Conservation (phyloP, 1,140 invertebrate species). For the Hyposmocoma kahamanoa region DNA sequence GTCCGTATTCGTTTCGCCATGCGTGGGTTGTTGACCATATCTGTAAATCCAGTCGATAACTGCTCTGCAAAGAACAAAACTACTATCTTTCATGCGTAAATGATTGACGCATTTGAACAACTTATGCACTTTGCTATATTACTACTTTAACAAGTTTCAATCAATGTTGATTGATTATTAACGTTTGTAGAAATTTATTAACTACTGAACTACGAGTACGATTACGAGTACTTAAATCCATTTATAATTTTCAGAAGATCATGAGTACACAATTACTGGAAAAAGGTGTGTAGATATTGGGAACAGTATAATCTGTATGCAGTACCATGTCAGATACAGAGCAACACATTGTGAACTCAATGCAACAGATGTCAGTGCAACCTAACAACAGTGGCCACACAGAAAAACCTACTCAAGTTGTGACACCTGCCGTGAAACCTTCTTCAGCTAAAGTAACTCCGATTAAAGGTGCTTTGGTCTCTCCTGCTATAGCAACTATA, state of each 20-base stretch:
- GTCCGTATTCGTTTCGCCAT: slow-evolving; percentile 36
- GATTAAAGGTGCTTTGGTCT: slow-evolving; percentile 48
- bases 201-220: too few species aligned
- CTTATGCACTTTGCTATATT: too few species aligned
- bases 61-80: not conserved
- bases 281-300: slow-evolving; percentile 28
- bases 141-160: too few species aligned
- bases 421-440: slow-evolving; percentile 58
- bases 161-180: too few species aligned
- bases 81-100: too few species aligned
- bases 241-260: slow-evolving; percentile 33
- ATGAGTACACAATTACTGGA: slow-evolving; percentile 35
- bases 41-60: not conserved
- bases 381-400: slow-evolving; percentile 57
- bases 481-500: slow-evolving; percentile 64
- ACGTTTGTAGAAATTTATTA: too few species aligned
- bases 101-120: too few species aligned
- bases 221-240: not conserved
- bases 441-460: slow-evolving; percentile 44
- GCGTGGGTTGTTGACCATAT: slow-evolving; percentile 61
- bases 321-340: slow-evolving; percentile 71
- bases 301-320: slow-evolving; percentile 35
- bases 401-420: slow-evolving; percentile 67
- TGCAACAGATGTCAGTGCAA: slow-evolving; percentile 68
- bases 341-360: slow-evolving; percentile 65